phyloP scores from a whole-genome alignment of 2,888 invertebrate genomes.

The Flexamia atlantica region DNA sequence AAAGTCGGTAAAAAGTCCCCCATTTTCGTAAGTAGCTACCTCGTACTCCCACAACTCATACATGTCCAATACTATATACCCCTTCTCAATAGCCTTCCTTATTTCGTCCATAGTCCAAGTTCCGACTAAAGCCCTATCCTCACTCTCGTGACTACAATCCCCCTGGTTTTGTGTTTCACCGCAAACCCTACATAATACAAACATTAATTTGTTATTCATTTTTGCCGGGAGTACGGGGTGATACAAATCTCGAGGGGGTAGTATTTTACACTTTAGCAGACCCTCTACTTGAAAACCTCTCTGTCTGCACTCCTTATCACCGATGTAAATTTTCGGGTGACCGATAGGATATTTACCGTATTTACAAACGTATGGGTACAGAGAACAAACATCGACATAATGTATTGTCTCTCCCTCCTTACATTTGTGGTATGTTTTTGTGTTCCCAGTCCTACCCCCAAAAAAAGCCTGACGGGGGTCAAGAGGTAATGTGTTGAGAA shows the following conservation, averaged over 20 bases:
- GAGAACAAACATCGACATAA: constrained; percentile 59
- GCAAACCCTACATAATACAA: constrained; percentile 72
- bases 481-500: constrained; percentile 50
- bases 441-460: too few relatives aligned
- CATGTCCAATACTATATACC: too few relatives aligned
- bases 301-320: constrained; percentile 14
- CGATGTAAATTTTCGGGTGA: constrained; percentile 41
- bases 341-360: constrained; percentile 52
- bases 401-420: too few relatives aligned
- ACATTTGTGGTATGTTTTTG: too few relatives aligned
- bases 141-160: too few relatives aligned
- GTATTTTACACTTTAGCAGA: too few relatives aligned
- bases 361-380: constrained; percentile 45
- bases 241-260: constrained; percentile 60
- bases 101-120: too few relatives aligned
- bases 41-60: too few relatives aligned
- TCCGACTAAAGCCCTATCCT: too few relatives aligned
- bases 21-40: constrained; percentile 63
- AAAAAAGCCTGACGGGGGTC: constrained; percentile 69
- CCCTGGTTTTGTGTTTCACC: constrained; percentile 69
- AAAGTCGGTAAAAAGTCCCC: constrained; percentile 67
- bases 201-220: too few relatives aligned
- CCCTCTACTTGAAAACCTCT: constrained; percentile 45
- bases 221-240: too few relatives aligned
- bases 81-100: too few relatives aligned